phyloP scores from a whole-genome alignment of 2,888 invertebrate genomes.

The Pedicia rivosa region DNA sequence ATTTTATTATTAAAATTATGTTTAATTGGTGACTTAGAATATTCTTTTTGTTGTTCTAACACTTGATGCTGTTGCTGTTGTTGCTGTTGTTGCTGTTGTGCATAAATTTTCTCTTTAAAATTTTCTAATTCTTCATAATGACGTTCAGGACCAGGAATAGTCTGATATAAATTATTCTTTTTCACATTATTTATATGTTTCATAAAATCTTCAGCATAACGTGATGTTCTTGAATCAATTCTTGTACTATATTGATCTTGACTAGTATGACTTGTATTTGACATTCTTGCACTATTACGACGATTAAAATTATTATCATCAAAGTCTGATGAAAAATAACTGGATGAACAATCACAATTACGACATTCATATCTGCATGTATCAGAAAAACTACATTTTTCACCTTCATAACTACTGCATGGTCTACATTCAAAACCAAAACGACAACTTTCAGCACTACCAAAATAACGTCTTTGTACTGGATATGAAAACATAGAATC shows the following conservation, averaged over 20 bases:
- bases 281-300: slow-evolving; percentile 9
- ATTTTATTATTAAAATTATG: too few species aligned
- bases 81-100: slow-evolving; percentile 1
- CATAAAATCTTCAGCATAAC: slow-evolving; percentile 30
- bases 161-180: slow-evolving; percentile 26
- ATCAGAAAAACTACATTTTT: slow-evolving; percentile 29
- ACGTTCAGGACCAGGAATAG: slow-evolving; percentile 10
- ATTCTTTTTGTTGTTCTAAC: too few species aligned
- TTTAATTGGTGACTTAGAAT: too few species aligned
- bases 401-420: slow-evolving; percentile 27
- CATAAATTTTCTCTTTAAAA: background rate
- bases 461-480: slow-evolving; percentile 26
- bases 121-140: slow-evolving; percentile 2
- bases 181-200: slow-evolving; percentile 31
- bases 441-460: slow-evolving; percentile 29
- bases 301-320: slow-evolving; percentile 27
- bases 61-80: slow-evolving; percentile 4
- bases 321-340: slow-evolving; percentile 30
- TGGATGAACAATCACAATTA: slow-evolving; percentile 30
- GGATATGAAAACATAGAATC: slow-evolving; percentile 23
- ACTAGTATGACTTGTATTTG: background rate
- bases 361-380: slow-evolving; percentile 29
- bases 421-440: slow-evolving; percentile 26
- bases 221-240: slow-evolving; percentile 15
- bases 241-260: slow-evolving; percentile 11